phyloP scores from a whole-genome alignment of 2,113 vertebrate genomes.

The Stegastes partitus region DNA sequence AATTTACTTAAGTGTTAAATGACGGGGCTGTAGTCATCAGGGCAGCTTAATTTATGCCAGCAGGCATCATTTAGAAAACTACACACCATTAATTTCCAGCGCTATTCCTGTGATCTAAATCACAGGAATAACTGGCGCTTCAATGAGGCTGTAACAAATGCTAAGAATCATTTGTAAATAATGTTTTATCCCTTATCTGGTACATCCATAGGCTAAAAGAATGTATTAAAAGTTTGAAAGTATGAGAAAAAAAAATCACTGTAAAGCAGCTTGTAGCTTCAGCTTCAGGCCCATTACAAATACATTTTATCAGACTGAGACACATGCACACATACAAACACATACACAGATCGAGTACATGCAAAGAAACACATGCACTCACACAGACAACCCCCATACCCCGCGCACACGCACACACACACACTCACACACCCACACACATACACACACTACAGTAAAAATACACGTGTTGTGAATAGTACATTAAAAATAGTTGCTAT shows the following conservation, averaged over 20 bases:
- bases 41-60: conserved; percentile 51
- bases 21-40: conserved; percentile 26
- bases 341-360: conserved; percentile 50
- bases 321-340: conserved; percentile 54
- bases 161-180: conserved; percentile 73
- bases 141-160: conserved; percentile 47
- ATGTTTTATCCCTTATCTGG: conserved; percentile 56
- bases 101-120: conserved; percentile 46
- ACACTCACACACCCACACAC: neutral
- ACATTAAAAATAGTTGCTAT: conserved; percentile 19
- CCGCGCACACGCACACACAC: neutral
- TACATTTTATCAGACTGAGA: conserved; percentile 37
- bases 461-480: neutral
- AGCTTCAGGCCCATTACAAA: conserved; percentile 39
- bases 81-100: conserved; percentile 57
- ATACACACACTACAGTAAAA: conserved; percentile 20
- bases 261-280: conserved; percentile 53
- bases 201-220: conserved; percentile 39
- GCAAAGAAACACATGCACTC: conserved; percentile 58
- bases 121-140: conserved; percentile 32
- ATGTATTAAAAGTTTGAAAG: conserved; percentile 31
- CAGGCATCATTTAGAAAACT: conserved; percentile 57
- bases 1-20: conserved; percentile 62
- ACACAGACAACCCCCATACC: neutral
- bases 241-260: conserved; percentile 1